Evolutionary conservation across 2,797 vertebrate species (phyloP).

Genomic region (Avahi laniger): DNA sequence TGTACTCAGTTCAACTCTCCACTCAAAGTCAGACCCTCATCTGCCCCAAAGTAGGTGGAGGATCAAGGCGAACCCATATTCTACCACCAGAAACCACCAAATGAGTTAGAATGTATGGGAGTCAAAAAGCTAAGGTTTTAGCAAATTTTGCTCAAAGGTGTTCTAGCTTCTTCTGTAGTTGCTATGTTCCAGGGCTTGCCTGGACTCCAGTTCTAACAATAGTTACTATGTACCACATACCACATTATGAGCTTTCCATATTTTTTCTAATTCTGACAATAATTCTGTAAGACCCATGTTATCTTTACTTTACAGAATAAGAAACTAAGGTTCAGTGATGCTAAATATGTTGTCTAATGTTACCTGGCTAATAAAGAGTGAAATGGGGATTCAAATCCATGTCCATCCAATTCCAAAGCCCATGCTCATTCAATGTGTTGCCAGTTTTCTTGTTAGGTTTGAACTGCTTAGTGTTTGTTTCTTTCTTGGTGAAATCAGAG

Average conservation of each 20-base stretch:
- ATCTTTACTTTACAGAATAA: neutral
- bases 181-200: neutral
- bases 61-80: neutral
- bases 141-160: neutral
- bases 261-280: conserved; percentile 6
- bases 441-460: neutral
- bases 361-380: neutral
- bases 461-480: neutral
- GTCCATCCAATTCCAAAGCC: neutral
- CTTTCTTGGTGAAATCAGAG: neutral
- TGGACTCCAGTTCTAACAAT: neutral
- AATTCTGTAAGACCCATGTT: neutral
- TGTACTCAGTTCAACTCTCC: neutral
- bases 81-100: neutral
- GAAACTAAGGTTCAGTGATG: neutral
- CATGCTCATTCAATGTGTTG: neutral
- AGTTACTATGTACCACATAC: neutral
- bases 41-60: neutral
- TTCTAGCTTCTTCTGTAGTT: neutral
- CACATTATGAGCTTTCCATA: neutral
- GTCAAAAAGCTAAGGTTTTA: neutral
- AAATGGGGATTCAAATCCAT: neutral
- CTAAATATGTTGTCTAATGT: neutral
- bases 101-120: neutral
- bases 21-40: neutral